A percentile compares a stretch with the other conserved stretches of the same genome.
phyloP scores from a whole-genome alignment of 1,140 invertebrate genomes.

The Drosophila fuyamai region DNA sequence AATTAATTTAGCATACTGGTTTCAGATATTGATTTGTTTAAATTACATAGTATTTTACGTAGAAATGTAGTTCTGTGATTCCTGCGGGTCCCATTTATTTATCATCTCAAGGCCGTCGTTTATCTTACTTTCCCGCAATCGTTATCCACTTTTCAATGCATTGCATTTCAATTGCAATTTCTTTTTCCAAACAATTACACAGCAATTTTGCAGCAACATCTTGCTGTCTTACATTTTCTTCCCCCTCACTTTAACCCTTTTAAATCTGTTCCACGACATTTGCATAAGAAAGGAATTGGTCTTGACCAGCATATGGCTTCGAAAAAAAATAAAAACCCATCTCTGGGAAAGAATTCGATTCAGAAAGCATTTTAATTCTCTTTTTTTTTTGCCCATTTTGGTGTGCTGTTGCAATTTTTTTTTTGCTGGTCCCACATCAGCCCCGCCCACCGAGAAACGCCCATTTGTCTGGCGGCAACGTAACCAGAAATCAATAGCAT shows the following conservation, averaged over 20 bases:
- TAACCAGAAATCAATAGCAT: slow-evolving; percentile 80
- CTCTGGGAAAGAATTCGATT: slow-evolving; percentile 45
- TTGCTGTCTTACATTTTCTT: slow-evolving; percentile 1
- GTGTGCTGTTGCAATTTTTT: slow-evolving; percentile 20
- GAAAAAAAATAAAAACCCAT: slow-evolving; percentile 34
- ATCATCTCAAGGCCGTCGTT: slow-evolving; percentile 26
- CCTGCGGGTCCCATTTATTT: slow-evolving; percentile 14
- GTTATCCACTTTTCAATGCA: slow-evolving; percentile 49
- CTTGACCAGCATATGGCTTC: slow-evolving; percentile 57
- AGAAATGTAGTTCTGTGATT: background rate
- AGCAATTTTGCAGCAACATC: slow-evolving; percentile 41
- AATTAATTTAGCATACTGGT: too few relatives aligned
- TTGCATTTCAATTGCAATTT: slow-evolving; percentile 46
- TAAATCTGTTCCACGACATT: slow-evolving; percentile 36
- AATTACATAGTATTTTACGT: too few relatives aligned
- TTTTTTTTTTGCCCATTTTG: slow-evolving; percentile 3
- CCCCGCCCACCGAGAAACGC: background rate
- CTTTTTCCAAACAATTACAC: slow-evolving; percentile 67
- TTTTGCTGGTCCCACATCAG: slow-evolving; percentile 6
- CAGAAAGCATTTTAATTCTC: slow-evolving; percentile 44
- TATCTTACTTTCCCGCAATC: slow-evolving; percentile 45
- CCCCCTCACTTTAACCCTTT: background rate
- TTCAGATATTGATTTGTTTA: too few relatives aligned
- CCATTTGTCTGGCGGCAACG: slow-evolving; percentile 28
- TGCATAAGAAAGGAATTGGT: slow-evolving; percentile 58